Percentiles rank a stretch among this genome's conserved stretches.
phyloP scores from a whole-genome alignment of 2,888 invertebrate genomes.

The Cephonodes hylas region DNA sequence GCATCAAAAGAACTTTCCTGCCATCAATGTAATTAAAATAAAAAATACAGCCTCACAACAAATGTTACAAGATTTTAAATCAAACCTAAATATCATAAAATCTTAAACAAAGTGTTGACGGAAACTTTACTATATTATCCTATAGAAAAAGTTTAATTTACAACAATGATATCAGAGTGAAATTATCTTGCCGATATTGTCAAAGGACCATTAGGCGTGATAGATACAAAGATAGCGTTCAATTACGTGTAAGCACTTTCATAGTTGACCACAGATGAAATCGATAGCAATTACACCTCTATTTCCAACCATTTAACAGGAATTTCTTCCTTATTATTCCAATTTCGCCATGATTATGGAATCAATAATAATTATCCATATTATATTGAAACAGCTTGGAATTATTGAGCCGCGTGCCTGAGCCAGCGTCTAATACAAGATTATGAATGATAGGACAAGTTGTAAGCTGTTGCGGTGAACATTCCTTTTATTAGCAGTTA shows the following conservation, averaged over 20 bases:
- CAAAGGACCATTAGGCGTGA: not conserved
- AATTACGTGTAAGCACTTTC: not conserved
- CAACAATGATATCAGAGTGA: not conserved
- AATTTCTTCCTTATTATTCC: constrained; percentile 6
- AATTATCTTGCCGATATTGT: not conserved
- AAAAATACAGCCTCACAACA: too few relatives aligned
- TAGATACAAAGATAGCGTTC: not conserved
- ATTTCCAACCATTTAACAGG: not conserved
- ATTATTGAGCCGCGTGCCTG: constrained; percentile 28
- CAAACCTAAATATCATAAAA: too few relatives aligned
- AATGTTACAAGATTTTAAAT: too few relatives aligned
- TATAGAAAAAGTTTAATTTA: not conserved
- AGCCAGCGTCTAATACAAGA: constrained; percentile 28
- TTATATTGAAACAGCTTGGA: constrained; percentile 26
- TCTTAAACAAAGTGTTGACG: too few relatives aligned
- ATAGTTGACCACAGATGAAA: not conserved
- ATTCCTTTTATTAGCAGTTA: too few relatives aligned
- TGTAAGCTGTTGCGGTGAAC: not conserved
- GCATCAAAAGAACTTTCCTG: too few relatives aligned
- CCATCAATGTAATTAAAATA: too few relatives aligned
- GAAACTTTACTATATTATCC: not conserved
- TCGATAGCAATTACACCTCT: not conserved
- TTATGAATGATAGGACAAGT: constrained; percentile 21
- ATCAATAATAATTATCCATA: constrained; percentile 32
- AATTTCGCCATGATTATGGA: constrained; percentile 24